A percentile compares a stretch with the other conserved stretches of the same genome.
Evolutionary conservation across 2,113 vertebrate species (phyloP).

Genomic region (Tetrax tetrax): DNA sequence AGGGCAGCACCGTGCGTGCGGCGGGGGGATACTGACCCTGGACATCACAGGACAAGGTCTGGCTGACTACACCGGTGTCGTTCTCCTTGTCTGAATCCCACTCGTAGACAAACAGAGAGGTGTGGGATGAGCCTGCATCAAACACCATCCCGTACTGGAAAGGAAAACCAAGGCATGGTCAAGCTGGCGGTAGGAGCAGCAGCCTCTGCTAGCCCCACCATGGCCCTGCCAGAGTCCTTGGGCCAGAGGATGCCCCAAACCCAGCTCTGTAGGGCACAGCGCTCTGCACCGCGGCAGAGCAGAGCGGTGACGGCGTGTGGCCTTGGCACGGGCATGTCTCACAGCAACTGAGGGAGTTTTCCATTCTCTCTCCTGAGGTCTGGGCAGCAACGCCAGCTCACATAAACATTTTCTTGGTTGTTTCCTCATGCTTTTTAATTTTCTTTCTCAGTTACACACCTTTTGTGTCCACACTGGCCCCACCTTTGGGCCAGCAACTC

Average conservation of each 20-base stretch:
- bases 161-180: background rate
- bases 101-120: constrained; percentile 85
- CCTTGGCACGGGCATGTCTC: background rate
- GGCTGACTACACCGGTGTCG: constrained; percentile 84
- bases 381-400: background rate
- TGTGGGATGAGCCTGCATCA: constrained; percentile 91
- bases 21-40: constrained; percentile 70
- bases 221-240: background rate
- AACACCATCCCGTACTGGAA: constrained; percentile 88
- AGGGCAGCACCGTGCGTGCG: background rate
- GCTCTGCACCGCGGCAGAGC: accelerated
- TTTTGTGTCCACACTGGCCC: background rate
- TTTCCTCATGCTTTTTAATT: background rate
- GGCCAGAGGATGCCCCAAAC: background rate
- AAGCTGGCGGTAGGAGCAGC: background rate
- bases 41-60: constrained; percentile 82
- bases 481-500: background rate
- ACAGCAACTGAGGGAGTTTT: accelerated
- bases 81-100: constrained; percentile 89
- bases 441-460: background rate
- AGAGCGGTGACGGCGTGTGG: accelerated
- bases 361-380: background rate
- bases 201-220: background rate
- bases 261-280: background rate
- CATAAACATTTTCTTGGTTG: background rate